These are phyloP conservation scores for Mormyrus iriodes DNA, from an alignment of 2,113 vertebrate species.

Conservation along the genomic window DNA sequence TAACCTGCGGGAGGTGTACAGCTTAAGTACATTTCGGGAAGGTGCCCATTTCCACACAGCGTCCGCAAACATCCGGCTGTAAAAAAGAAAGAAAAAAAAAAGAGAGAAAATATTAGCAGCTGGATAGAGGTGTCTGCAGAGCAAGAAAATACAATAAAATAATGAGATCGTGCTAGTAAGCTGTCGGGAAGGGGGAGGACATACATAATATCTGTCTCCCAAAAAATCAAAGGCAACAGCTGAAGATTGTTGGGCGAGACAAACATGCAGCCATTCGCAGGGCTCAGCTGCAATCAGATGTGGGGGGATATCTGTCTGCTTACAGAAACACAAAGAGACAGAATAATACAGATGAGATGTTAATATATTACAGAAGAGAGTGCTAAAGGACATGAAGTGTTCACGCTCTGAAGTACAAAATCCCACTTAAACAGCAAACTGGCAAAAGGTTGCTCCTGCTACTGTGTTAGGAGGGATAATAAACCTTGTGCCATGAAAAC, in stretches of 20 bases:
- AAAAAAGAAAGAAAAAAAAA: background rate
- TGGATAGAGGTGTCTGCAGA: background rate
- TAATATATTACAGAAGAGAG: background rate
- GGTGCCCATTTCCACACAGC: background rate
- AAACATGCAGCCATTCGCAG: background rate
- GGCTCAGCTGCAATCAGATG: background rate
- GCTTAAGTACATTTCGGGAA: constrained; percentile 2
- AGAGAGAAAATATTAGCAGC: background rate
- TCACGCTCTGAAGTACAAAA: background rate
- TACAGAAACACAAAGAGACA: background rate
- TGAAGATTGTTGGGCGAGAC: background rate
- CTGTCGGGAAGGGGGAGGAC: background rate
- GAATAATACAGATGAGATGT: background rate
- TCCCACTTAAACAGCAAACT: background rate
- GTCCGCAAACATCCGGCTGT: background rate
- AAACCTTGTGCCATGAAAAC: background rate
- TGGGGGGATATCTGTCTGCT: background rate
- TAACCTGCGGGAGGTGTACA: background rate
- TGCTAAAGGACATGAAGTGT: background rate
- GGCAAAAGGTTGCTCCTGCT: background rate
- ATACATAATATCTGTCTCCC: background rate
- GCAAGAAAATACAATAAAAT: background rate
- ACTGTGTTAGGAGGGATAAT: background rate
- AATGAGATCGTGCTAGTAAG: background rate
- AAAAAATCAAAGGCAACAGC: background rate